Evolutionary conservation across 1,140 invertebrate genomes (phyloP), one percentile per base, ranked within the genome.

Genomic region (Diachasmimorpha longicaudata): DNA sequence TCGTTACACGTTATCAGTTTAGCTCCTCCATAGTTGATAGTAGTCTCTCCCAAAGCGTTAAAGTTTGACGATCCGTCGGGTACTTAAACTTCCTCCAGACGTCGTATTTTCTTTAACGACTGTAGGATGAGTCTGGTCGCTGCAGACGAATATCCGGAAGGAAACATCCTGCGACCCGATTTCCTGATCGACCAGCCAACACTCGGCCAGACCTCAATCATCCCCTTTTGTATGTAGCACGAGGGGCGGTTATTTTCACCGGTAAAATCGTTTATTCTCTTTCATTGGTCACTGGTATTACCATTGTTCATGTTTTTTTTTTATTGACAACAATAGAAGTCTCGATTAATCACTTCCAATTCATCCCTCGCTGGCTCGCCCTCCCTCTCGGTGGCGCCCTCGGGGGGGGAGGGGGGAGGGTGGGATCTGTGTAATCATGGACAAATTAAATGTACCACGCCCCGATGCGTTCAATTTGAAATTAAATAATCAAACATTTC

Each of bases 81-180:
- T 75, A 67, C 77, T 75, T 78, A 72, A 71, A 78, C 69, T 66
- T 36, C 74, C 69, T 69, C 68, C 72, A 75, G 73, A 78, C 73
- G 70, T 78, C 73, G 77, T 78, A 75, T 78, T 78, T 78, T 70
- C 77, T 58, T 75, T 78, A 78, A 78, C 77, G 77, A 78, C 70
- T 72, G 14, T 16, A 42, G 39, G 48, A 52, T 19, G 48, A n/a
- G 36, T 46, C 68, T 63, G 48, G 48, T 52, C 4, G 48, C 16
- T 6, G 48, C 48, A 52, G 48, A 52, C 48, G 48, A 52, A 52
- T 52, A 19, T n/a, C 48, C 48, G 48, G 48, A 52, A 52, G 48
- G 48, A 52, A 52, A 52, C 48, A 52, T 52, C 48, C 48, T 52
- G 48, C 48, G 48, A 52, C 48, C 16, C 48, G 48, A 52, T 52